phyloP scores from a whole-genome alignment of 2,113 vertebrate genomes.

The Eulemur macaco region DNA sequence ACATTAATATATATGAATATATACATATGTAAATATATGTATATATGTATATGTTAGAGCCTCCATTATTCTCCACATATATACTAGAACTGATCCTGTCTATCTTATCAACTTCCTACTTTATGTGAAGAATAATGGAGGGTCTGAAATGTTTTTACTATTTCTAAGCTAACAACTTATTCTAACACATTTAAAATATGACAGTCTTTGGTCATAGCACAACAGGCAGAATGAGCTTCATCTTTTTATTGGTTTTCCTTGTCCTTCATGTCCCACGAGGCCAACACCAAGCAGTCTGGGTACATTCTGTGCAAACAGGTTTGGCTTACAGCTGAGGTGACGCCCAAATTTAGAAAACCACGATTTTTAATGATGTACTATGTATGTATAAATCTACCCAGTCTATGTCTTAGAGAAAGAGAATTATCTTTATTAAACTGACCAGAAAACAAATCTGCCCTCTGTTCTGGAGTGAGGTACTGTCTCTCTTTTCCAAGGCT shows the following conservation, averaged over 20 bases:
- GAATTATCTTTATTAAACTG: not conserved
- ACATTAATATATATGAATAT: not conserved
- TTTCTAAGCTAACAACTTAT: not conserved
- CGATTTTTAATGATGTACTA: not conserved
- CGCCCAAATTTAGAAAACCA: not conserved
- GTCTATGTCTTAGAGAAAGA: not conserved
- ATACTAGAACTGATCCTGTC: not conserved
- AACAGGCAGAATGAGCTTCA: accelerated
- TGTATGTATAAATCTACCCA: not conserved
- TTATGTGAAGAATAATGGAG: not conserved
- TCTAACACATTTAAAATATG: not conserved
- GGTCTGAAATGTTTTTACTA: not conserved
- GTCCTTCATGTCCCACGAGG: not conserved
- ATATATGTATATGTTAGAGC: not conserved
- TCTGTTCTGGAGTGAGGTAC: not conserved
- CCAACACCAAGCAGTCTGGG: not conserved
- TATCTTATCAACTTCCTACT: not conserved
- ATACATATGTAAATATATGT: not conserved
- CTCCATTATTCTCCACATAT: not conserved
- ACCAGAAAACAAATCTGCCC: not conserved
- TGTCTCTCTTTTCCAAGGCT: not conserved
- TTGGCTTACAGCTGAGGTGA: not conserved
- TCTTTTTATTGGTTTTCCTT: not conserved
- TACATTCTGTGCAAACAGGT: not conserved
- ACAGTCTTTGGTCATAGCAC: not conserved